Evolutionary conservation across 2,888 invertebrate species (phyloP).

Genomic region (Hemaris fuciformis): DNA sequence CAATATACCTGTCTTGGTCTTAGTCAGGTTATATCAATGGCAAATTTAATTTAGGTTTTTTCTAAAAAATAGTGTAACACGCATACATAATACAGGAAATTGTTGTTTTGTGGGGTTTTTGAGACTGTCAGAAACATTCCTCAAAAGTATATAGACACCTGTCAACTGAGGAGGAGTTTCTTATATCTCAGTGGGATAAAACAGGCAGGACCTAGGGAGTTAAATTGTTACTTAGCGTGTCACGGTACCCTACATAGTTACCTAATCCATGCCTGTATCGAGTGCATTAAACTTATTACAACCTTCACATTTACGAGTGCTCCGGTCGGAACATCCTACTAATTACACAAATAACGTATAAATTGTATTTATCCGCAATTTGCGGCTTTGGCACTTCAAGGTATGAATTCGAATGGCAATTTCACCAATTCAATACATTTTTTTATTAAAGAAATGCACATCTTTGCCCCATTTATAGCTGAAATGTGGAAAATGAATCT

Average conservation of each 20-base stretch:
- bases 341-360: not conserved
- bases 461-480: not conserved
- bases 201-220: too few species aligned
- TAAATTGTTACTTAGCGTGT: not conserved
- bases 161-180: too few species aligned
- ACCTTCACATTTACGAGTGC: not conserved
- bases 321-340: constrained; percentile 8
- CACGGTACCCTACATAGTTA: not conserved
- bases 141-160: too few species aligned
- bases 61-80: too few species aligned
- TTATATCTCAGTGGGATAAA: too few species aligned
- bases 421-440: not conserved
- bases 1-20: too few species aligned
- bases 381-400: not conserved
- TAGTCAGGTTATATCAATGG: too few species aligned
- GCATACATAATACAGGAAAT: too few species aligned
- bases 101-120: too few species aligned
- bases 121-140: too few species aligned
- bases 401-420: not conserved
- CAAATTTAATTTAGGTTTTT: too few species aligned
- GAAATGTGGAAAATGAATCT: not conserved
- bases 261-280: not conserved
- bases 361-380: not conserved
- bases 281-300: constrained; percentile 29
- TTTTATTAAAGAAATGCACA: not conserved